phyloP scores from a whole-genome alignment of 2,113 vertebrate genomes.

The Cairina moschata region DNA sequence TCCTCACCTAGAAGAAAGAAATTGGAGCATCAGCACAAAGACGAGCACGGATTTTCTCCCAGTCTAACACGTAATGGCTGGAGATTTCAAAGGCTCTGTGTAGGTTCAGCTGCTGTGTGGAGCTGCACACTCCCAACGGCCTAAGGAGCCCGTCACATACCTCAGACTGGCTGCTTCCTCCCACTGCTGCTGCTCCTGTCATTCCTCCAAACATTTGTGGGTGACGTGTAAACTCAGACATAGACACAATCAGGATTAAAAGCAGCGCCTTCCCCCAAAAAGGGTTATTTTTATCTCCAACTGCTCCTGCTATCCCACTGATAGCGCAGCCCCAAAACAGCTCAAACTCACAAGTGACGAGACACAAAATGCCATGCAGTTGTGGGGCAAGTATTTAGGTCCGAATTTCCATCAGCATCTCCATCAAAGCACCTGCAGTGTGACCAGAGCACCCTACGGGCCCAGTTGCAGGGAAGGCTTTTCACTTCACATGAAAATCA shows the following conservation, averaged over 20 bases:
- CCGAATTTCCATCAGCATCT: background rate
- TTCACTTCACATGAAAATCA: background rate
- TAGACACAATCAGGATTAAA: background rate
- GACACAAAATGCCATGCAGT: background rate
- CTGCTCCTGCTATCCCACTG: background rate
- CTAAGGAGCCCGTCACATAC: background rate
- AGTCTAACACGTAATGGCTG: background rate
- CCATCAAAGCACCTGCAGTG: background rate
- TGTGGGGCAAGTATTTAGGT: background rate
- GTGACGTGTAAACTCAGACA: background rate
- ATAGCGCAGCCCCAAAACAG: background rate
- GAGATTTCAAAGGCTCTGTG: background rate
- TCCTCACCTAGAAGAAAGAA: conserved; percentile 86
- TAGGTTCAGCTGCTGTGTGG: background rate
- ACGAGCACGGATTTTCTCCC: background rate
- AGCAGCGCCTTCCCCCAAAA: background rate
- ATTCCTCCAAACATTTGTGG: background rate
- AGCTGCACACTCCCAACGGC: background rate
- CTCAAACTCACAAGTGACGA: background rate
- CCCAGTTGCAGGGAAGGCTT: background rate
- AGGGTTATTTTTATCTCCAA: background rate
- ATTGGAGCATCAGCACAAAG: background rate
- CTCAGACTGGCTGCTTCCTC: background rate
- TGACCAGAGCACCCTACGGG: background rate
- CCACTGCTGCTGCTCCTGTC: background rate